Conservation (phyloP, 2,113 vertebrate genomes). For the Etia nguti region DNA sequence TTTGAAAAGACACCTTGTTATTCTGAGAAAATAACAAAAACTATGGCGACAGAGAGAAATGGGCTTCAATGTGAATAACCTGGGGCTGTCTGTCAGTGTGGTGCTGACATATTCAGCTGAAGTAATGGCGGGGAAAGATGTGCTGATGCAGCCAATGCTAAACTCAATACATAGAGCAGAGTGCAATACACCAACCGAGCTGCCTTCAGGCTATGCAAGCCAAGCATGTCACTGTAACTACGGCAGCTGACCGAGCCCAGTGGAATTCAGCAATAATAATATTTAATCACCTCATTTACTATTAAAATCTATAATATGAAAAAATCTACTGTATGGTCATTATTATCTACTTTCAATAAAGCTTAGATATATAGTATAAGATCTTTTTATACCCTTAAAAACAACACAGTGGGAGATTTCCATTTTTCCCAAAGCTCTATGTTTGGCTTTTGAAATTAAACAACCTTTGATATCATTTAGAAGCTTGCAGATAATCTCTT, state of each 20-base stretch:
- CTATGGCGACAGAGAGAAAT: not conserved
- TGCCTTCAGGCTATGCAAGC: conserved; percentile 17
- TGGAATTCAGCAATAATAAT: conserved; percentile 3
- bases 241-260: not conserved
- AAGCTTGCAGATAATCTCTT: conserved; percentile 40
- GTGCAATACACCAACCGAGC: not conserved
- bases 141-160: conserved; percentile 38
- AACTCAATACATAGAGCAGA: conserved; percentile 23
- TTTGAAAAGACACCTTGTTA: not conserved
- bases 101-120: conserved; percentile 50
- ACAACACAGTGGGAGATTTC: not conserved
- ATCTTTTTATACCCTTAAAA: not conserved
- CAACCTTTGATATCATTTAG: conserved; percentile 13
- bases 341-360: not conserved
- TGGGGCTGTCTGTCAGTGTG: conserved; percentile 1
- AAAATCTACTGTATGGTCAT: not conserved
- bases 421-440: not conserved
- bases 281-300: conserved; percentile 1
- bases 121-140: conserved; percentile 46
- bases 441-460: conserved; percentile 13
- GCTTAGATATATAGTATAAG: not conserved
- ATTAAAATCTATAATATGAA: not conserved
- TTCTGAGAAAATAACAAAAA: not conserved
- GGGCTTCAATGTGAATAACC: conserved; percentile 8
- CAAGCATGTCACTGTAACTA: conserved; percentile 1